Base-by-base conservation (phyloP, 2,888 invertebrate genomes). In the Ichneumoninae sp. region DNA sequence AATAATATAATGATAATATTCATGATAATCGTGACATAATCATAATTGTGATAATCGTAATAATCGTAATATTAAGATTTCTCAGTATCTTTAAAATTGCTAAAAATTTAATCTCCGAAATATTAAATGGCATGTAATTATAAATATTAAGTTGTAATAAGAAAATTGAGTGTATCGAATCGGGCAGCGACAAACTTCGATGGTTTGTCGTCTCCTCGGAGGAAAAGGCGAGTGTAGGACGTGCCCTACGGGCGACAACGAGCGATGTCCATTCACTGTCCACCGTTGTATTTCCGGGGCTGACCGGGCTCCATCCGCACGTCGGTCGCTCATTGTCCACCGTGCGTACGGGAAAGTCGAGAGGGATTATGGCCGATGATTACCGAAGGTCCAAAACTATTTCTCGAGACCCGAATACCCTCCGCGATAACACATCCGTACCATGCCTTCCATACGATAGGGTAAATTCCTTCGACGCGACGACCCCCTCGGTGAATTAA, bases 91-190 rank as follows among this genome's bases (percentile, higher is more conserved):
- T 52, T 5, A 0, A 52, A 19, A 40, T 40, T 40, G 10, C 2
- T 2, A 10, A 2, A 2, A 40, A 40, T 40, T 10, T 8, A 2
- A 40, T 40, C 8, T 0, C 2, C 5, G 8, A 40, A 40, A 8
- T 40, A 40, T 40, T 10, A 10, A 40, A 40, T 40, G 19, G 19
- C 19, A 19, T 19, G 0, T 19, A 19, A 19, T 19, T 19, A 0
- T 19, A 40, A 40, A 8, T 40, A 40, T 40, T 10, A 10, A 40
- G 10, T 40, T 63, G 71, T 79, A 81, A 81, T 71, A 57, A 75
- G 50, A 79, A 66, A 82, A 78, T 79, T 66, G 30, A 26, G 47
- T 75, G 50, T 77, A 6, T 73, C 63, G 16, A 69, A 63, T 22
- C 47, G 50, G 44, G 5, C 40, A 71, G 52, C 30, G 33, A 26